phyloP scores from a whole-genome alignment of 2,888 invertebrate genomes.

The Sialis lutaria region DNA sequence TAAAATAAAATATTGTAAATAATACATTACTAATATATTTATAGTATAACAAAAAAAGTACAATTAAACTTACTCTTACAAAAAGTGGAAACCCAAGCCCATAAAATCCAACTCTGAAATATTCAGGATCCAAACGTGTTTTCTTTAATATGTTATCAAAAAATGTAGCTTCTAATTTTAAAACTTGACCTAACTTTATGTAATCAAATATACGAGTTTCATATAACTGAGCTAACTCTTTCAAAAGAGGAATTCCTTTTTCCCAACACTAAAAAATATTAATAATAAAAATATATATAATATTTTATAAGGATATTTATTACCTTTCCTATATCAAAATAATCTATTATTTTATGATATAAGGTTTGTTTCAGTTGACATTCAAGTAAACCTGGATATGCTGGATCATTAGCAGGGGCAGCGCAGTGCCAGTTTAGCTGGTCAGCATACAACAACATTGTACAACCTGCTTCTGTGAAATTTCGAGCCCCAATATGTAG shows the following conservation, averaged over 20 bases:
- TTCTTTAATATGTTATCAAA: constrained; percentile 80
- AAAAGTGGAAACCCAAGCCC: constrained; percentile 88
- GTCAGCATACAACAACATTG: constrained; percentile 84
- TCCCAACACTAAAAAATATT: constrained; percentile 66
- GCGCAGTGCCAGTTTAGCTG: constrained; percentile 70
- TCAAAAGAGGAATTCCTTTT: constrained; percentile 80
- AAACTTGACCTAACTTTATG: constrained; percentile 65
- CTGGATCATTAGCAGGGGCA: constrained; percentile 44
- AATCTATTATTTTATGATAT: constrained; percentile 76
- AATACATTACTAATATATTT: constrained; percentile 5
- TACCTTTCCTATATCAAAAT: constrained; percentile 87
- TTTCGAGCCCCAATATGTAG: constrained; percentile 83
- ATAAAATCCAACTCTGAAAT: constrained; percentile 90
- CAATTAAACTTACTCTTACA: constrained; percentile 52
- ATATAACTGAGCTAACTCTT: constrained; percentile 74
- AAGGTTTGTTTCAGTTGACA: constrained; percentile 81
- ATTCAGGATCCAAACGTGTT: constrained; percentile 81
- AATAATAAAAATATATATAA: constrained; percentile 1
- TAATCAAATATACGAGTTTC: constrained; percentile 79
- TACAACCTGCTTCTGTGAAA: constrained; percentile 88
- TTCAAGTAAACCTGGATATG: constrained; percentile 60
- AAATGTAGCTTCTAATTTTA: constrained; percentile 77
- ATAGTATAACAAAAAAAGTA: constrained; percentile 4
- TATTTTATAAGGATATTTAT: constrained; percentile 7
- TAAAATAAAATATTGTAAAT: constrained; percentile 25